Evolutionary conservation across 2,888 invertebrate genomes (phyloP), one percentile per base, ranked within the genome.

Genomic region (Spisula subtruncata): DNA sequence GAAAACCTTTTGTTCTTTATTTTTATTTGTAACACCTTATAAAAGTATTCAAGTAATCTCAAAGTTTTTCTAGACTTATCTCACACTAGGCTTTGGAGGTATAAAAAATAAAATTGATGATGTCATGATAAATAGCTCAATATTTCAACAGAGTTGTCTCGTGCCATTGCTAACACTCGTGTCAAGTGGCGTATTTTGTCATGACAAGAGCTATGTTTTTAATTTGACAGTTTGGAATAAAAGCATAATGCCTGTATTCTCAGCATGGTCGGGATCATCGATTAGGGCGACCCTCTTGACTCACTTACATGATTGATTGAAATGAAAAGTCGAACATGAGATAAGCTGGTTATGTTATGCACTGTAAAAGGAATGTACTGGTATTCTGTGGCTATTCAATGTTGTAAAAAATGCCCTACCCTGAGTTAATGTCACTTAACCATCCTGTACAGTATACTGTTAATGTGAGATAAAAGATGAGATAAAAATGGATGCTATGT

Each of bases 151-250:
- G 75, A 35, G 75, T 25, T 32, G 75, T 75, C 75, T 14, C 35
- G 32, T 75, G 75, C 35, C 75, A 35, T 75, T 16, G 35, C 32
- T 32, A 25, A 75, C 18, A 35, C 35, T 12, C 0, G 18, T 75
- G 16, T 75, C 75, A 75, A 75, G 75, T 75, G 75, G 32, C 35
- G 75, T 35, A 75, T 75, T 75, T 75, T 75, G 75, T 75, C 75
- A 75, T 75, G 75, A 75, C 75, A 75, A 32, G 20, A 75, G 35
- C 75, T 75, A 32, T 32, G 29, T 35, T 75, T 75, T 75, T 35
- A 75, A 32, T 75, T 35, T 75, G 32, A 75, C 75, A 75, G 75
- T 75, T 29, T 75, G 29, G 75, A 32, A 75, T 75, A 35, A 75
- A 75, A 35, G 35, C 18, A 75, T 75, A 75, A 75, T 75, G 32